Evolutionary conservation across 2,113 vertebrate species (phyloP).

Genomic region (Ctenodactylus gundi): DNA sequence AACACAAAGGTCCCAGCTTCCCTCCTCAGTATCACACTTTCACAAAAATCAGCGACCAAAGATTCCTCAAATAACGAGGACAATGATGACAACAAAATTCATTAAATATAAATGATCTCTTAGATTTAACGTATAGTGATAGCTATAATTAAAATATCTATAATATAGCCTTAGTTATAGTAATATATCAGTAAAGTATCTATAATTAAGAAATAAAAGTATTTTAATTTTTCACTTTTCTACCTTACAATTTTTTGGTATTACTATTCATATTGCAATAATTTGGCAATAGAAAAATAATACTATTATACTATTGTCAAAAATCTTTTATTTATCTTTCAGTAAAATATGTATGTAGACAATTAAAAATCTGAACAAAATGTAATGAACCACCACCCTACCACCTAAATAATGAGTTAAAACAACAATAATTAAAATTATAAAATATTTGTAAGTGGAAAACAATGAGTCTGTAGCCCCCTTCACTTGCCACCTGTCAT

Average conservation of each 20-base stretch:
- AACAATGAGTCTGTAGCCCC: background rate
- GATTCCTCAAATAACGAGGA: background rate
- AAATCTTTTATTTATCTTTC: background rate
- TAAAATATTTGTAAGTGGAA: background rate
- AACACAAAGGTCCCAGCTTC: no score
- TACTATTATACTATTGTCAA: background rate
- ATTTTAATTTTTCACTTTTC: background rate
- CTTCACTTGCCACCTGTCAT: background rate
- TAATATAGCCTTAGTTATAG: no score
- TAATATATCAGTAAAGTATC: no score
- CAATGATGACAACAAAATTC: background rate
- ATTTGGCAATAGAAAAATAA: background rate
- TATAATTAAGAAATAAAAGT: background rate
- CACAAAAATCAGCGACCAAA: background rate
- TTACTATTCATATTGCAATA: background rate
- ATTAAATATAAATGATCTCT: background rate
- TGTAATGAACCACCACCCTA: background rate
- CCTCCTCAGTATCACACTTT: no score
- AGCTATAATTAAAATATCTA: no score
- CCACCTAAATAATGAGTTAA: background rate
- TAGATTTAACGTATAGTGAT: background rate
- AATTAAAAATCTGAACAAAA: background rate
- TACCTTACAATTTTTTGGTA: background rate
- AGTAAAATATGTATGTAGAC: background rate
- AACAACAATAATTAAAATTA: background rate